These are phyloP conservation scores for Todiramphus saurophagus DNA, from an alignment of 2,113 vertebrate species.

Conservation along the genomic window DNA sequence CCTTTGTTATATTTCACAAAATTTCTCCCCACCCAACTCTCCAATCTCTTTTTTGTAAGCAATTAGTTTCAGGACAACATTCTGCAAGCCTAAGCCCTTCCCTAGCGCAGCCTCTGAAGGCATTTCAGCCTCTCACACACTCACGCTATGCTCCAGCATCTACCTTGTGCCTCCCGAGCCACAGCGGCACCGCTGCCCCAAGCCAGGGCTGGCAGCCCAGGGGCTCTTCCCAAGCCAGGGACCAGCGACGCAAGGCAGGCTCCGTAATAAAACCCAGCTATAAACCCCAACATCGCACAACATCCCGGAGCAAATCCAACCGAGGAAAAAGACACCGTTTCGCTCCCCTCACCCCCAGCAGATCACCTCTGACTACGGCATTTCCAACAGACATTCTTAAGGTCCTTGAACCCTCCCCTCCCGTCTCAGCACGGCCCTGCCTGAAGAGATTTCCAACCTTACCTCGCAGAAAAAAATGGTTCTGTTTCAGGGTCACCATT, in stretches of 20 bases:
- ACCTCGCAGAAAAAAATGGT: background rate
- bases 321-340: background rate
- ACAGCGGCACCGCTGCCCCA: fast-evolving
- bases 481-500: background rate
- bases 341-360: background rate
- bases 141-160: fast-evolving
- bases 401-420: background rate
- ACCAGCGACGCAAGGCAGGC: background rate
- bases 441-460: background rate
- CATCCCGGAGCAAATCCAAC: background rate
- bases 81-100: background rate
- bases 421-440: background rate
- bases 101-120: background rate
- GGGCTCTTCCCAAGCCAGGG: background rate
- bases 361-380: background rate
- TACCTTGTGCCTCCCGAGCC: no score
- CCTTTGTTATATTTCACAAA: no score
- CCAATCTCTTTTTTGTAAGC: background rate
- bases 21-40: no score
- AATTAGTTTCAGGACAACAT: background rate
- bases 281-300: background rate
- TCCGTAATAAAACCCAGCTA: background rate
- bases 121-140: background rate
- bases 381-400: background rate
- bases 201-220: background rate